These are phyloP conservation scores for Anolis sagrei DNA, from an alignment of 2,113 vertebrate genomes.

Conservation along the genomic window DNA sequence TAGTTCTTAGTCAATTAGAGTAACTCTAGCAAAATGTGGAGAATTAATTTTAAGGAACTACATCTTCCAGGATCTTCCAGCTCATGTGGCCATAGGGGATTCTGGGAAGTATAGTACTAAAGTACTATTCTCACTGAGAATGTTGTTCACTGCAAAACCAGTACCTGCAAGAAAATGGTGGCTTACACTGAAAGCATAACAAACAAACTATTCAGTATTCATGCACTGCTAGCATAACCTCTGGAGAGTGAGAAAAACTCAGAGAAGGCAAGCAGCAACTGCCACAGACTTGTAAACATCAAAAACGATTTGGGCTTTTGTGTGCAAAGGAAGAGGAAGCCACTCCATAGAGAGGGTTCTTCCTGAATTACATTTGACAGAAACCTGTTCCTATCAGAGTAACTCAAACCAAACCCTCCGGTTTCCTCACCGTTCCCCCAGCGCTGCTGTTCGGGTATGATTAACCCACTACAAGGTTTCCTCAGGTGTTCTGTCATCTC, in stretches of 20 bases:
- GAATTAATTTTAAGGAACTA: too few relatives aligned
- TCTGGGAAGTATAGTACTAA: neutral
- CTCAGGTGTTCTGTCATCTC: constrained; percentile 28
- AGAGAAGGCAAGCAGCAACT: neutral
- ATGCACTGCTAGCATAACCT: neutral
- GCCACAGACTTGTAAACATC: constrained; percentile 9
- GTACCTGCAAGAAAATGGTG: neutral
- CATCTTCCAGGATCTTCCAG: too few relatives aligned
- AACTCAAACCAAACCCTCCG: constrained; percentile 39
- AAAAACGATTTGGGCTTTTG: constrained; percentile 39
- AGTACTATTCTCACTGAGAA: neutral
- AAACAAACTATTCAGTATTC: constrained; percentile 17
- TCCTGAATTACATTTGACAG: constrained; percentile 43
- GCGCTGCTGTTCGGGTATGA: constrained; percentile 31
- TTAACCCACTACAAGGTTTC: constrained; percentile 36
- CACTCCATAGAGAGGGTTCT: neutral
- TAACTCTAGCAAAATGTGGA: neutral
- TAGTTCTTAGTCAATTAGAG: neutral
- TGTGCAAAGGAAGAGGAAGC: neutral
- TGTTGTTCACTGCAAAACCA: neutral
- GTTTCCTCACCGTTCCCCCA: constrained; percentile 12
- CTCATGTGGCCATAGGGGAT: too few relatives aligned
- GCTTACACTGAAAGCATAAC: neutral
- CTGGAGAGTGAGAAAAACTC: constrained; percentile 12
- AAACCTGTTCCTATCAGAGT: constrained; percentile 40